These are phyloP conservation scores for Germaria angustata DNA, from an alignment of 2,888 invertebrate species.

Conservation along the genomic window DNA sequence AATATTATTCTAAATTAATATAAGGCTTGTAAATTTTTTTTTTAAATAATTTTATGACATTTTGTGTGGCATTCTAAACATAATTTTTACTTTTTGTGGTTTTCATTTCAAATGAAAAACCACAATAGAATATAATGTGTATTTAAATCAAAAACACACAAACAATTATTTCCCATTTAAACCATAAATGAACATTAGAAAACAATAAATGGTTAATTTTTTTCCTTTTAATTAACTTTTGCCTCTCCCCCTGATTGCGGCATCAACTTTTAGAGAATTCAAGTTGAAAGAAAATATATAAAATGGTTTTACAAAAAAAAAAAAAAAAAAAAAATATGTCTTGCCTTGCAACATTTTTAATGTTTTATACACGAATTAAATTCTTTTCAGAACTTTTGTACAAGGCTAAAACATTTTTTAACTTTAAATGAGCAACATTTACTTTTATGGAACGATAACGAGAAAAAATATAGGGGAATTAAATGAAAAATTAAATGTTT, in stretches of 20 bases:
- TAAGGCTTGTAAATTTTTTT: background rate
- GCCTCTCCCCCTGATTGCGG: background rate
- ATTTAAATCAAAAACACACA: background rate
- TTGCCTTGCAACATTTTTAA: background rate
- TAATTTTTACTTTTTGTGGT: constrained; percentile 1
- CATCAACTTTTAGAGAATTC: background rate
- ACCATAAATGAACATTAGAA: background rate
- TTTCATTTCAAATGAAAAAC: constrained; percentile 5
- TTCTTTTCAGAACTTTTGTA: background rate
- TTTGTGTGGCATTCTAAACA: background rate
- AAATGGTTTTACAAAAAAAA: background rate
- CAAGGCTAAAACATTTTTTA: background rate
- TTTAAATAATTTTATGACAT: background rate
- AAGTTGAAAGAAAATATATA: background rate
- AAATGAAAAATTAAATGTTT: background rate
- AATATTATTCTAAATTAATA: too few relatives aligned
- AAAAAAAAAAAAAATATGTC: background rate
- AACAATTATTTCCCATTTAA: background rate
- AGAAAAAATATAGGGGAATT: background rate
- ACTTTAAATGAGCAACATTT: constrained; percentile 5
- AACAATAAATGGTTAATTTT: background rate
- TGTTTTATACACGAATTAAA: background rate
- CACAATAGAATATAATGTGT: constrained; percentile 18
- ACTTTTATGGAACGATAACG: background rate
- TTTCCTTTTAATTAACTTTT: background rate